Percentiles rank a stretch among this genome's conserved stretches.
These are phyloP conservation scores for Gallirallus australis DNA, from an alignment of 2,797 vertebrate species.

Conservation along the genomic window DNA sequence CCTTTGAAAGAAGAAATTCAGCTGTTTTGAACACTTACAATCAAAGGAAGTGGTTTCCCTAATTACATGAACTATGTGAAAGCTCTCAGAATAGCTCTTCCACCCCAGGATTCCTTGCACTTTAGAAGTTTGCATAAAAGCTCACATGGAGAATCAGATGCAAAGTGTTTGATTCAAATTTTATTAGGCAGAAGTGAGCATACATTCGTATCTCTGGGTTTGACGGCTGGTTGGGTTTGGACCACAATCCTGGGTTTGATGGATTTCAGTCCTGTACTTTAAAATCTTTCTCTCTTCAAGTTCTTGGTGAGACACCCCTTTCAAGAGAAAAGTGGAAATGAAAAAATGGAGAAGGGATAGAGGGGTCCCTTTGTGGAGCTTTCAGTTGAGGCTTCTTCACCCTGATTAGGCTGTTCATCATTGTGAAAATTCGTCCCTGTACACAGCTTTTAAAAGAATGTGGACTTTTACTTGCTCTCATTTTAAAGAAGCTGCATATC, in stretches of 20 bases:
- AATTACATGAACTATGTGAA: conserved; percentile 87
- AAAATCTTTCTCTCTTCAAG: conserved; percentile 71
- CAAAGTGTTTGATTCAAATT: conserved; percentile 87
- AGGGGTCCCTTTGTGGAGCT: conserved; percentile 51
- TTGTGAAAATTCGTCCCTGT: conserved; percentile 1
- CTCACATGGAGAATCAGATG: conserved; percentile 86
- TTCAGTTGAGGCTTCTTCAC: conserved; percentile 28
- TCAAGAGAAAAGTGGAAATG: conserved; percentile 59
- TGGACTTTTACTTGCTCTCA: background rate
- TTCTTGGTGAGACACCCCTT: conserved; percentile 66
- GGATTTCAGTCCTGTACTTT: conserved; percentile 72
- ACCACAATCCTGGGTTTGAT: conserved; percentile 78
- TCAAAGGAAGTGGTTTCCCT: conserved; percentile 89
- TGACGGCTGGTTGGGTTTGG: conserved; percentile 78
- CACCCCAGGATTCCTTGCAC: conserved; percentile 86
- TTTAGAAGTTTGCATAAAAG: conserved; percentile 90
- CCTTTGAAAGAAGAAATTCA: conserved; percentile 85
- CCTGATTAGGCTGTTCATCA: conserved; percentile 1
- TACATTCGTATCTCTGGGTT: conserved; percentile 70
- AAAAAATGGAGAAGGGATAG: conserved; percentile 63
- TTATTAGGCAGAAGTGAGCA: conserved; percentile 82
- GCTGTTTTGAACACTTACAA: conserved; percentile 89
- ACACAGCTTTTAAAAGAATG: conserved; percentile 30
- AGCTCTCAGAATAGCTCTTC: conserved; percentile 87
- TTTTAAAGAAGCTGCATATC: background rate